Percentiles rank a stretch among this genome's conserved stretches.
These are phyloP conservation scores for Lepidonotus clava DNA, from an alignment of 2,888 invertebrate species.

Conservation along the genomic window DNA sequence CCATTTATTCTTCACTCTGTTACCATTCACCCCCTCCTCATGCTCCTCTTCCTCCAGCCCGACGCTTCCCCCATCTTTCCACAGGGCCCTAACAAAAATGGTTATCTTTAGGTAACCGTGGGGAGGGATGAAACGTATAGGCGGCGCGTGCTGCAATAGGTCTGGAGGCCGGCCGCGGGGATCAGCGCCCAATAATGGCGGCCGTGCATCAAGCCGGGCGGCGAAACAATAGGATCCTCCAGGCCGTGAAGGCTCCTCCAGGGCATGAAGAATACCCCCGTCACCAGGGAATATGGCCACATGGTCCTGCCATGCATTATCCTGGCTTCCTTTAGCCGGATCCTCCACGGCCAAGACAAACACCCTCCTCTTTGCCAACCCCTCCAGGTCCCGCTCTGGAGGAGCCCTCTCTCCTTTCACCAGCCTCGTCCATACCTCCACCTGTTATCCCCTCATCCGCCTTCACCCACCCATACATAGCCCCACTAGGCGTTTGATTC, in stretches of 20 bases:
- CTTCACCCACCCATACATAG: not conserved
- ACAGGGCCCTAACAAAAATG: not conserved
- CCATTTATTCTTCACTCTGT: constrained; percentile 23
- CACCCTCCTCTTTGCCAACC: not conserved
- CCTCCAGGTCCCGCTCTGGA: too few relatives aligned
- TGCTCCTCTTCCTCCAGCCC: not conserved
- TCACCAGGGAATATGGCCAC: not conserved
- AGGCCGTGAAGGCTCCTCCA: too few relatives aligned
- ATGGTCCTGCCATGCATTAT: not conserved
- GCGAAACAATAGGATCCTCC: constrained; percentile 19
- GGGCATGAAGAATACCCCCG: not conserved
- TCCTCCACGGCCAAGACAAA: not conserved
- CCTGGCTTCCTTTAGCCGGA: not conserved
- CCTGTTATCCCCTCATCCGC: too few relatives aligned
- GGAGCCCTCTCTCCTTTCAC: too few relatives aligned
- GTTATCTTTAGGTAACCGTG: not conserved
- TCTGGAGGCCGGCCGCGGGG: not conserved
- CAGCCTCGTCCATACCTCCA: too few relatives aligned
- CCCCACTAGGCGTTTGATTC: not conserved
- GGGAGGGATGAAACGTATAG: not conserved
- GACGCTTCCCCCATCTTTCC: not conserved
- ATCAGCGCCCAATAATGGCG: not conserved
- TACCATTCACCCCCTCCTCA: not conserved
- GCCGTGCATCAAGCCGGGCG: not conserved
- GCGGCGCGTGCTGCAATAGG: not conserved